Base-by-base conservation (phyloP, 2,797 vertebrate species). In the Sebastes elongatus region DNA sequence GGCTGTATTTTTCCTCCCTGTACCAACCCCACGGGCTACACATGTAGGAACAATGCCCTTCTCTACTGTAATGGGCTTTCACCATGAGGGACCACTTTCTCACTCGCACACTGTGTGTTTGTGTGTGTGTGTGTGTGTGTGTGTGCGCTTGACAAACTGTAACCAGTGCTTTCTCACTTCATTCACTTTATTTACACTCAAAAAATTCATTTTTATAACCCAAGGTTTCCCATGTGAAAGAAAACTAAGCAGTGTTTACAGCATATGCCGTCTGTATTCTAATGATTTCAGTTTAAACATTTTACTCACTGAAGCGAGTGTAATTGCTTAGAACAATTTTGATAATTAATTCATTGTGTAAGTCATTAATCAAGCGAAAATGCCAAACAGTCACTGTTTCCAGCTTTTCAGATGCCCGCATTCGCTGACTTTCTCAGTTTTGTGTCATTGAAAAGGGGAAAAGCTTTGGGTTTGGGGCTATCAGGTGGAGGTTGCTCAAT, bases 21-120 rank as follows among this genome's bases (percentile, higher is more conserved):
- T 52, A 66, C 72, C 23, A 84, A 80, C 75, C 89, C 84, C 80
- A 55, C n/a, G 53, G 84, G 90, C 79, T 81, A 75, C 80, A 89
- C 79, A 60, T 64, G 80, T 74, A 83, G 64, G 83, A 93, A 89
- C 90, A 89, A 82, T 83, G 71, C 78, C 82, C 71, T 76, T 67
- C 73, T 80, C 78, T 57, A 11, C 71, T 84, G 80, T 89, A 90
- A 92, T 91, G 78, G 79, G 53, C 76, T 86, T 81, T 84, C 56
- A 83, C 74, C 87, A 67, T 66, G 10, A 74, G 84, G 84, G 85
- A 90, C 53, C 75, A 64, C 61, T 85, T 76, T 42, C 74, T 85
- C 70, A 71, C 62, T 53, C 46, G 1, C 68, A 84, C 62, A 32
- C 4, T 38, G 32, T 73, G 22, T 56, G 57, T 20, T 9, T 62